A percentile compares a stretch with the other conserved stretches of the same genome.
phyloP scores from a whole-genome alignment of 1,140 invertebrate genomes.

The Drosophila sulfurigaster region DNA sequence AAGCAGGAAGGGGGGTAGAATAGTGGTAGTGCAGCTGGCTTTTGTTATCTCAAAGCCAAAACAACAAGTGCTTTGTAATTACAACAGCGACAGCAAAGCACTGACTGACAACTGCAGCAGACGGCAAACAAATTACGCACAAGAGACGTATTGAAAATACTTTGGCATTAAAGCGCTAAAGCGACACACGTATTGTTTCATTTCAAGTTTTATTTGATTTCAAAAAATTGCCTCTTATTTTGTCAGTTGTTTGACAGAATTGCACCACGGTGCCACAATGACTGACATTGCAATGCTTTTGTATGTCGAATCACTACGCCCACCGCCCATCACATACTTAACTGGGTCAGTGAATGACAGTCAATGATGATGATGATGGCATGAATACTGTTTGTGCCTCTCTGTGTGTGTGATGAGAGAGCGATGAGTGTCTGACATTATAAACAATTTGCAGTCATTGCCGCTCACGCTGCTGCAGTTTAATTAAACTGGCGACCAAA shows the following conservation, averaged over 20 bases:
- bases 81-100: constrained; percentile 38
- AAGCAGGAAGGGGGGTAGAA: constrained; percentile 21
- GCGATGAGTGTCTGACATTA: constrained; percentile 57
- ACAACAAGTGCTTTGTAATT: constrained; percentile 76
- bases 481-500: constrained; percentile 73
- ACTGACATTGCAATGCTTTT: constrained; percentile 25
- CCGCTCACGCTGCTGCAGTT: constrained; percentile 58
- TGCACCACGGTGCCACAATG: constrained; percentile 9
- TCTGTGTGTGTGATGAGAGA: constrained; percentile 14
- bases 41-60: constrained; percentile 71
- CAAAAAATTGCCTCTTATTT: background rate
- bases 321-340: constrained; percentile 2
- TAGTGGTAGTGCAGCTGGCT: constrained; percentile 16
- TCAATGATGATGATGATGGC: constrained; percentile 31
- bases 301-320: background rate
- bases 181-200: too few species aligned
- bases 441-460: constrained; percentile 64
- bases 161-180: too few species aligned
- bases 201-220: background rate
- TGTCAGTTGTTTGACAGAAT: background rate
- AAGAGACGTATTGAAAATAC: too few species aligned
- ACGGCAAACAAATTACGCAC: constrained; percentile 14
- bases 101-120: background rate
- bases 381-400: constrained; percentile 18
- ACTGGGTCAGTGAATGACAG: constrained; percentile 37